Evolutionary conservation across 2,888 invertebrate genomes (phyloP).

Genomic region (Meloe dianella): DNA sequence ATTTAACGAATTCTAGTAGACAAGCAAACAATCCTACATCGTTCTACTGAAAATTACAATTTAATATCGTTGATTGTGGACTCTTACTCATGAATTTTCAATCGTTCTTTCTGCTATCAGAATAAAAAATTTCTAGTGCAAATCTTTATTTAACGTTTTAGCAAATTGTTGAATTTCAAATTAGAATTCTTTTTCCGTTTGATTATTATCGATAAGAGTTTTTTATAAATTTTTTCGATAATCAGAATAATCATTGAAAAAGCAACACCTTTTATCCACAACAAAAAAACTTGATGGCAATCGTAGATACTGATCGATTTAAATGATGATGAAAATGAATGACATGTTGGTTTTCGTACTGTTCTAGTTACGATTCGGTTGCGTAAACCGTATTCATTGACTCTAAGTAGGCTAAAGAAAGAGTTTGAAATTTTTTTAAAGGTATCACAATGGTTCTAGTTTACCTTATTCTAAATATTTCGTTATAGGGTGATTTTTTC

Average conservation of each 20-base stretch:
- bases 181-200: not conserved
- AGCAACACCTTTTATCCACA: conserved; percentile 41
- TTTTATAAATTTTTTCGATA: conserved; percentile 24
- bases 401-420: conserved; percentile 39
- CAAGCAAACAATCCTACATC: not conserved
- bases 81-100: not conserved
- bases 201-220: not conserved
- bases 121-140: not conserved
- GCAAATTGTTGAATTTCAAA: not conserved
- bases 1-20: not conserved
- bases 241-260: conserved; percentile 36
- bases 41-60: not conserved
- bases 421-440: not conserved
- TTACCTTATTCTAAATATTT: conserved; percentile 47
- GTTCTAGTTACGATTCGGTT: conserved; percentile 38
- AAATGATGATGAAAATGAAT: conserved; percentile 45
- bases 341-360: conserved; percentile 45
- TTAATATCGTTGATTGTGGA: not conserved
- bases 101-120: not conserved
- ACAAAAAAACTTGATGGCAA: conserved; percentile 43
- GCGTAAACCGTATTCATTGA: conserved; percentile 45
- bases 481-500: conserved; percentile 46
- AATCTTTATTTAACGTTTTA: not conserved
- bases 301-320: conserved; percentile 48
- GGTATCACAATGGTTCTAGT: conserved; percentile 16